Percentiles rank a stretch among this genome's conserved stretches.
These are phyloP conservation scores for Alcis repandata DNA, from an alignment of 2,888 invertebrate species.

Conservation along the genomic window DNA sequence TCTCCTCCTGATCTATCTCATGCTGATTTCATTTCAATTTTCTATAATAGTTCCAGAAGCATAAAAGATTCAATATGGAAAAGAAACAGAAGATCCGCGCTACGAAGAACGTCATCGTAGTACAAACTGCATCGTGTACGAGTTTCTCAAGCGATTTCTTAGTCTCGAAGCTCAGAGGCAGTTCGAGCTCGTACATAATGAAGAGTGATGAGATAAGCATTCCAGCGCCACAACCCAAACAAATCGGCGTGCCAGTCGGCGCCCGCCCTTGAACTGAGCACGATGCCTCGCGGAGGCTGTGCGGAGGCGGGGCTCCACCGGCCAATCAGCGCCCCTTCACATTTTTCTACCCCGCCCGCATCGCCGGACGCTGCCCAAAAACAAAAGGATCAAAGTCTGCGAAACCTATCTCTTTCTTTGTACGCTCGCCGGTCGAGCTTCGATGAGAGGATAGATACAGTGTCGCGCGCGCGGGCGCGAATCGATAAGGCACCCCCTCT, in stretches of 20 bases:
- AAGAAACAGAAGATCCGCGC: neutral
- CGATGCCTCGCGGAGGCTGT: conserved; percentile 62
- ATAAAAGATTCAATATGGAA: too few relatives aligned
- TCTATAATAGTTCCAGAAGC: too few relatives aligned
- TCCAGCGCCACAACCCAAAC: conserved; percentile 69
- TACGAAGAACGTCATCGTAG: neutral
- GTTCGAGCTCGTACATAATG: neutral
- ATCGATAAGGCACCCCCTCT: conserved; percentile 73
- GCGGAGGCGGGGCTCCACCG: conserved; percentile 78
- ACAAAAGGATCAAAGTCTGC: conserved; percentile 87
- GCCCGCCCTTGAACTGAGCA: conserved; percentile 84
- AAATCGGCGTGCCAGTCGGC: conserved; percentile 71
- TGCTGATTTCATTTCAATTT: too few relatives aligned
- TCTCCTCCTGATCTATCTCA: too few relatives aligned
- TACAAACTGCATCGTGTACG: neutral
- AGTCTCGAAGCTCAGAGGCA: neutral
- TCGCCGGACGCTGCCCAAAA: conserved; percentile 87
- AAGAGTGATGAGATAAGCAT: conserved; percentile 50
- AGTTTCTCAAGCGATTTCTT: neutral
- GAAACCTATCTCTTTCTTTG: conserved; percentile 87
- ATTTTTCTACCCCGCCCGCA: conserved; percentile 86
- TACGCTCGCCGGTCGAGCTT: conserved; percentile 83
- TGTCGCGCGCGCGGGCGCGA: conserved; percentile 86
- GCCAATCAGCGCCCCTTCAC: conserved; percentile 85
- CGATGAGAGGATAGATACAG: conserved; percentile 86